Evolutionary conservation across 1,140 invertebrate species (phyloP).

Genomic region (Drosophila nebulosa): DNA sequence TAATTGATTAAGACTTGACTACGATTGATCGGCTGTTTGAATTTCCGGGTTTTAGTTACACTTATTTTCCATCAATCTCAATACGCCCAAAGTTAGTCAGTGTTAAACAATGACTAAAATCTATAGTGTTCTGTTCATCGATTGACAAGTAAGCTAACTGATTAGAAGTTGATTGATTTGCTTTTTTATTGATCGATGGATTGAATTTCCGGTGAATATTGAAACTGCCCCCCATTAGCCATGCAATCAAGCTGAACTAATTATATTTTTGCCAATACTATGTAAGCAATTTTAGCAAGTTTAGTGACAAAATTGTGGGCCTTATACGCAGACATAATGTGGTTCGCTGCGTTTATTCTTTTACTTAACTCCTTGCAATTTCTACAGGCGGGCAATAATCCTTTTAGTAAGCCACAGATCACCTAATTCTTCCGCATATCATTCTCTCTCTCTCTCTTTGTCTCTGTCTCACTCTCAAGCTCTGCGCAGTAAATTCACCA

Average conservation of each 20-base stretch:
- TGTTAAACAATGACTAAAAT: too few relatives aligned
- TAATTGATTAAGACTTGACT: too few relatives aligned
- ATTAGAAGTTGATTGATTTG: conserved; percentile 33
- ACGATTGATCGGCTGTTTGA: too few relatives aligned
- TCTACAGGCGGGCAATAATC: background rate
- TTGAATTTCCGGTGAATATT: conserved; percentile 4
- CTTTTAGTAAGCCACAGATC: conserved; percentile 16
- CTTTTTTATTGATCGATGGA: conserved; percentile 38
- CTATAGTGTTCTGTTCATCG: too few relatives aligned
- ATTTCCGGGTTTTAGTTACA: too few relatives aligned
- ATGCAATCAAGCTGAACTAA: conserved; percentile 17
- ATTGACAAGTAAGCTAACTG: too few relatives aligned
- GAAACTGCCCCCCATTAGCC: conserved; percentile 15
- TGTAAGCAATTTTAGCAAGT: background rate
- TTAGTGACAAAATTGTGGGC: background rate
- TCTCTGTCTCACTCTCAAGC: background rate
- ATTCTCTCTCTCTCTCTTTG: too few relatives aligned
- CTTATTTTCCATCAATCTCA: too few relatives aligned
- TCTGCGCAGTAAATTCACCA: conserved; percentile 29
- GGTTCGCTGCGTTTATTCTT: background rate
- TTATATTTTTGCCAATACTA: background rate
- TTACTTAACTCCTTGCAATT: background rate
- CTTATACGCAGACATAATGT: conserved; percentile 7
- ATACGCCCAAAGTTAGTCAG: too few relatives aligned
- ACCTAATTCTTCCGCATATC: background rate